Evolutionary conservation across 2,113 vertebrate species (phyloP).

Genomic region (Diphyllodes magnificus): DNA sequence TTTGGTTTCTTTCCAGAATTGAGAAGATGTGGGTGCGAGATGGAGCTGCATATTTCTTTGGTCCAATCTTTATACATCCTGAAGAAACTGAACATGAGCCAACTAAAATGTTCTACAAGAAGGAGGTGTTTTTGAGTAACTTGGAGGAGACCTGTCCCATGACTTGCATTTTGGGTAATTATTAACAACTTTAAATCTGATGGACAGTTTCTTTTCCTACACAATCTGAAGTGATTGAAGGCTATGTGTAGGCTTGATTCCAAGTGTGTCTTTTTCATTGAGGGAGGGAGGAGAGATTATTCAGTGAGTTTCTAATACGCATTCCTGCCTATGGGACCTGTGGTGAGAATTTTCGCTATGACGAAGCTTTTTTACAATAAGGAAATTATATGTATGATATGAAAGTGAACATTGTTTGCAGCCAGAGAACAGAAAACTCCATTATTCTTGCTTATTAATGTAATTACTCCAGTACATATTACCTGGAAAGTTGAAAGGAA

Average conservation of each 20-base stretch:
- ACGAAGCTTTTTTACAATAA: background rate
- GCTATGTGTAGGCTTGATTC: background rate
- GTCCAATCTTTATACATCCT: constrained; percentile 97
- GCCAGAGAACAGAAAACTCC: background rate
- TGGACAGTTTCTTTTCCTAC: background rate
- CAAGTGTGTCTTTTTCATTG: background rate
- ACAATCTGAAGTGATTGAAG: background rate
- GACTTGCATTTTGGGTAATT: constrained; percentile 93
- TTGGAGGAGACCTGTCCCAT: constrained; percentile 95
- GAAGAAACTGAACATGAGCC: constrained; percentile 98
- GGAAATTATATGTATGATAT: background rate
- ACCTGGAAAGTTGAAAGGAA: background rate
- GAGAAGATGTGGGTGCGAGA: constrained; percentile 98
- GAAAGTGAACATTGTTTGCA: background rate
- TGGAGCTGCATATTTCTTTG: constrained; percentile 95
- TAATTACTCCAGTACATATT: background rate
- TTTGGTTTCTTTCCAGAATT: constrained; percentile 67
- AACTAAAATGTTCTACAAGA: constrained; percentile 99
- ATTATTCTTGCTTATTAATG: background rate
- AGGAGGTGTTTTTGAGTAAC: constrained; percentile 98
- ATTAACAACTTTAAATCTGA: background rate
- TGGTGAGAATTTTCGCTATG: background rate
- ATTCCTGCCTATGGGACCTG: background rate
- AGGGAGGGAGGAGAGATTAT: background rate
- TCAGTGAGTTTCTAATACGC: background rate